These are phyloP conservation scores for Corynorhinus townsendii DNA, from an alignment of 2,113 vertebrate species.

Conservation along the genomic window DNA sequence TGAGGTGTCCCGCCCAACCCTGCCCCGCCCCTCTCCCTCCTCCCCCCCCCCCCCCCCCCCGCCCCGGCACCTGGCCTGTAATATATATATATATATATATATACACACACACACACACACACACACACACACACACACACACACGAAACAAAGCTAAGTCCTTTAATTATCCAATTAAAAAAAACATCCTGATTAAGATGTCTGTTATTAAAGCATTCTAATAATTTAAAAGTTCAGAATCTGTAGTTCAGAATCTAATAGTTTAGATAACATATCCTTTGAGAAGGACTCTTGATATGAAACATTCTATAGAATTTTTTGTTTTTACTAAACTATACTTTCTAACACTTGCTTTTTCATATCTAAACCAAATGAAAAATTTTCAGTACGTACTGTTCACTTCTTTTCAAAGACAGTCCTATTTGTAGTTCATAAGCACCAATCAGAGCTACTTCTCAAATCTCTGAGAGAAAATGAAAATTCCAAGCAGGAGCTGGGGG, in stretches of 20 bases:
- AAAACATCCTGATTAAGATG: background rate
- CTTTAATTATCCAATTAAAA: background rate
- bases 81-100: background rate
- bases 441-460: background rate
- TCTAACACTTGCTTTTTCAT: background rate
- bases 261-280: background rate
- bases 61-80: too few relatives aligned
- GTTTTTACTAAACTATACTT: background rate
- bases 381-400: background rate
- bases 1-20: too few relatives aligned
- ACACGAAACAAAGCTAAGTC: background rate
- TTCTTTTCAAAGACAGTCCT: background rate
- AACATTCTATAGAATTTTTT: background rate
- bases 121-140: too few relatives aligned
- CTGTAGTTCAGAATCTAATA: background rate
- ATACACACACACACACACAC: too few relatives aligned
- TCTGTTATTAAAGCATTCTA: background rate
- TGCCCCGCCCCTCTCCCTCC: too few relatives aligned
- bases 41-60: too few relatives aligned
- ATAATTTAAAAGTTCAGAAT: background rate
- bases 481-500: background rate
- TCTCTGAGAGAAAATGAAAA: constrained; percentile 37
- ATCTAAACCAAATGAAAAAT: background rate
- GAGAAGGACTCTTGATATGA: background rate
- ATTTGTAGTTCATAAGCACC: background rate